These are phyloP conservation scores for Poecile montanus DNA, from an alignment of 2,797 vertebrate species.

Conservation along the genomic window DNA sequence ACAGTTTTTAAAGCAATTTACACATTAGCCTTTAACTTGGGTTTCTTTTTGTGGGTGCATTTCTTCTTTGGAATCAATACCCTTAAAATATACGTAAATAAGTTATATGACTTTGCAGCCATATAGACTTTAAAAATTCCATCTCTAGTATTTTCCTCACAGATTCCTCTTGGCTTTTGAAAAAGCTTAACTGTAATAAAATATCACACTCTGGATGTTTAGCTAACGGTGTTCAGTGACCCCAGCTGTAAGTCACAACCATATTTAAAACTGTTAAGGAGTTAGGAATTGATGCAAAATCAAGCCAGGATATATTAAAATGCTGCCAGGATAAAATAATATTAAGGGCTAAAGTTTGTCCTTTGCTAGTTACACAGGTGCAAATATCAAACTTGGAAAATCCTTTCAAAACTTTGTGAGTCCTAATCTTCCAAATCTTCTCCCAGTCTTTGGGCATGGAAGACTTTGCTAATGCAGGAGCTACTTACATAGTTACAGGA, in stretches of 20 bases:
- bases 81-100: conserved; percentile 75
- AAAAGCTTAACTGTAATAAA: conserved; percentile 75
- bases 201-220: conserved; percentile 69
- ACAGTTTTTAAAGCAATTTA: conserved; percentile 78
- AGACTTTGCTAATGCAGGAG: conserved; percentile 9
- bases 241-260: conserved; percentile 54
- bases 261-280: conserved; percentile 66
- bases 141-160: conserved; percentile 62
- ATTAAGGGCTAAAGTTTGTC: conserved; percentile 56
- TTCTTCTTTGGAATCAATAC: conserved; percentile 78
- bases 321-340: conserved; percentile 30
- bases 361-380: conserved; percentile 38
- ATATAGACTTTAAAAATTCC: conserved; percentile 71
- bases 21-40: conserved; percentile 75
- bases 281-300: conserved; percentile 54
- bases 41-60: conserved; percentile 71
- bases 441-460: not conserved
- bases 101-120: conserved; percentile 72
- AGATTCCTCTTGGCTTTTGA: conserved; percentile 71
- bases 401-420: conserved; percentile 25
- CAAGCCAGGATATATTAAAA: conserved; percentile 42
- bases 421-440: conserved; percentile 33
- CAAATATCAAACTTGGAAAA: conserved; percentile 55
- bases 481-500: not conserved
- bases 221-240: conserved; percentile 56